phyloP scores from a whole-genome alignment of 2,888 invertebrate genomes.

The Folsomia candida region DNA sequence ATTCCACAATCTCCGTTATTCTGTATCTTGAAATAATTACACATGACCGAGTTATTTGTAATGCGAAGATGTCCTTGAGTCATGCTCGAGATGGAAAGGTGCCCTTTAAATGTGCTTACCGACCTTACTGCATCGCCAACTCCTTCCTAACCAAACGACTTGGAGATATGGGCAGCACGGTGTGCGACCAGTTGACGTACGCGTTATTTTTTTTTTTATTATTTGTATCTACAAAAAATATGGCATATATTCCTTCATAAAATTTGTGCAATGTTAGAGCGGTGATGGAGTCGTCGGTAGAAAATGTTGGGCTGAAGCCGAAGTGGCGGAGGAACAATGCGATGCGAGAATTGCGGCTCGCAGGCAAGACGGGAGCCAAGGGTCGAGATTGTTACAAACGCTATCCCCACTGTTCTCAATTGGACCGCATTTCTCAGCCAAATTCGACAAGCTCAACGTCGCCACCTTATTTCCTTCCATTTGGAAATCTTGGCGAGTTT shows the following conservation, averaged over 20 bases:
- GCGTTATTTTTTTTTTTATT: no score
- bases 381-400: background rate
- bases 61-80: no score
- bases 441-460: background rate
- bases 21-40: no score
- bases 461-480: no score
- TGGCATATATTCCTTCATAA: background rate
- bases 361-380: background rate
- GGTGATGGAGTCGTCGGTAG: background rate
- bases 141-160: background rate
- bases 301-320: background rate
- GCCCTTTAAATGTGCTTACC: background rate
- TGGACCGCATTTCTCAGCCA: background rate
- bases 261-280: background rate
- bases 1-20: background rate
- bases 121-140: conserved; percentile 2
- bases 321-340: background rate
- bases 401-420: background rate
- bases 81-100: background rate
- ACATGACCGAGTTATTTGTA: no score
- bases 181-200: conserved; percentile 5
- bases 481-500: no score
- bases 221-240: background rate
- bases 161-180: background rate
- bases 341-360: background rate